phyloP scores from a whole-genome alignment of 1,140 invertebrate species.

The Antheraea pernyi region DNA sequence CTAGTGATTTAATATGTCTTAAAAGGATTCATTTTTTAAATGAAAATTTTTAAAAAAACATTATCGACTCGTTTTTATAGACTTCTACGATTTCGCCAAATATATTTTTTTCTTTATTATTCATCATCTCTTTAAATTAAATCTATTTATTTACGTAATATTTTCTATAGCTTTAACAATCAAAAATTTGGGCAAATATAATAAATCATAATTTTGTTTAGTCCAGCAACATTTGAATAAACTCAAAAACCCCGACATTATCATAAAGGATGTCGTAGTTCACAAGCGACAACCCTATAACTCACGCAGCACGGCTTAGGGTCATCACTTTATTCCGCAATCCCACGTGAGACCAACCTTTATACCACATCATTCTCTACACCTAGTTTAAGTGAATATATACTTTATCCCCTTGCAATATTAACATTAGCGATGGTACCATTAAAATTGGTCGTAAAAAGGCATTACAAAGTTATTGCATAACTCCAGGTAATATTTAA shows the following conservation, averaged over 20 bases:
- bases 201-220: too few relatives aligned
- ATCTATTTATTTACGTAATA: too few relatives aligned
- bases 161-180: too few relatives aligned
- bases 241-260: constrained; percentile 16
- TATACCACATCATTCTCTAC: constrained; percentile 11
- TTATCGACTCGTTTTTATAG: too few relatives aligned
- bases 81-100: too few relatives aligned
- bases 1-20: too few relatives aligned
- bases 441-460: not conserved
- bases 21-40: too few relatives aligned
- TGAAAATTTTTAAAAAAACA: too few relatives aligned
- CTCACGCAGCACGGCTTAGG: constrained; percentile 42
- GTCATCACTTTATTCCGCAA: constrained; percentile 47
- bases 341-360: constrained; percentile 43
- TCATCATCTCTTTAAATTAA: too few relatives aligned
- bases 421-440: not conserved
- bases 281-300: constrained; percentile 36
- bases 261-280: constrained; percentile 23
- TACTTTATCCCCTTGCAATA: constrained; percentile 18
- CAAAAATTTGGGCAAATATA: too few relatives aligned
- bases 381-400: constrained; percentile 15
- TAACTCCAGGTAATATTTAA: too few relatives aligned
- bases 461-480: constrained; percentile 11
- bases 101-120: too few relatives aligned
- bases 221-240: constrained; percentile 20